These are phyloP conservation scores for Lucifuga dentata DNA, from an alignment of 2,113 vertebrate genomes.

Conservation along the genomic window DNA sequence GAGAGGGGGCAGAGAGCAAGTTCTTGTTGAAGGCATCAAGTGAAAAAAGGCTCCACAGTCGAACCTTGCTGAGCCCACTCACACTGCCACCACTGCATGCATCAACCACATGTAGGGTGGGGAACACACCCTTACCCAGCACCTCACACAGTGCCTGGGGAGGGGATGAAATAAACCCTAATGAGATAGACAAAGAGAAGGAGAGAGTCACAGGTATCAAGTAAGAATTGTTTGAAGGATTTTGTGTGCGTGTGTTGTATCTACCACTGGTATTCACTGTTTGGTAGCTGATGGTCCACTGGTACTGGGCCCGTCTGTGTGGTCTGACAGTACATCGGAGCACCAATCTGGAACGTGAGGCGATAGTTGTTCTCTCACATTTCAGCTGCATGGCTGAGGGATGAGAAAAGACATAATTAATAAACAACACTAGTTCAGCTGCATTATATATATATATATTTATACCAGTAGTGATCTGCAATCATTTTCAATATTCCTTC, in stretches of 20 bases:
- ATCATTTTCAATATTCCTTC: too few relatives aligned
- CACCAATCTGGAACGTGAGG: constrained; percentile 81
- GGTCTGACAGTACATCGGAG: constrained; percentile 80
- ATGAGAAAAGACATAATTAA: neutral
- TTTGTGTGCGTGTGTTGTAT: neutral
- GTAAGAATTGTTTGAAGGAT: neutral
- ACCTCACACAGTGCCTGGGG: constrained; percentile 81
- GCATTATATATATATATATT: too few relatives aligned
- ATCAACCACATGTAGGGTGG: constrained; percentile 84
- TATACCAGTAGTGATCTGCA: neutral
- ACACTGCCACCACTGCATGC: constrained; percentile 80
- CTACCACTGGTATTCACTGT: constrained; percentile 80
- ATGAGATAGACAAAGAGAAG: constrained; percentile 21
- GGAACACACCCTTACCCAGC: constrained; percentile 83
- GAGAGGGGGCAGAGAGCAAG: constrained; percentile 80
- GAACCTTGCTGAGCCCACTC: constrained; percentile 80
- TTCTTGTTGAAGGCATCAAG: constrained; percentile 87
- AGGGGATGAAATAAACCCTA: constrained; percentile 29
- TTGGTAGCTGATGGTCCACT: constrained; percentile 88
- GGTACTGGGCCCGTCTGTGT: constrained; percentile 75
- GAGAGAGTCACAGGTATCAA: neutral
- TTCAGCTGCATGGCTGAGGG: constrained; percentile 86
- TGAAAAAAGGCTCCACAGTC: constrained; percentile 90
- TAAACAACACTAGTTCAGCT: neutral
- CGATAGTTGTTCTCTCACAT: constrained; percentile 78